phyloP scores from a whole-genome alignment of 2,113 vertebrate species.

The Tamias sibiricus region DNA sequence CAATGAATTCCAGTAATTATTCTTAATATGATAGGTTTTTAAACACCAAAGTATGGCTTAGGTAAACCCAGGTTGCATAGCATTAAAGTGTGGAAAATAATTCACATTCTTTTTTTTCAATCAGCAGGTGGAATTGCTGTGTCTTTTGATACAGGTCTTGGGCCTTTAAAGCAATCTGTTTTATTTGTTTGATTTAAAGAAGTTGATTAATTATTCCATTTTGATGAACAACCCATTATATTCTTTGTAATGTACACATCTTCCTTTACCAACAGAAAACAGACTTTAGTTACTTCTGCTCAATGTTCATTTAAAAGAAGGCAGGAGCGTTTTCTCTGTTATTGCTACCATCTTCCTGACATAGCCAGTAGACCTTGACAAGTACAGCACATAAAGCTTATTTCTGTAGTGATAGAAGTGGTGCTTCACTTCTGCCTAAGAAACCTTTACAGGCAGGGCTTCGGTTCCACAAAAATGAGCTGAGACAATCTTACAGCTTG shows the following conservation, averaged over 20 bases:
- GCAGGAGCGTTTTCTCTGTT: neutral
- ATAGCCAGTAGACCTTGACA: constrained; percentile 62
- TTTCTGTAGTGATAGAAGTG: constrained; percentile 50
- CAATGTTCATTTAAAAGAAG: constrained; percentile 9
- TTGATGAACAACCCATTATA: neutral
- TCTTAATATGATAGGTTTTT: neutral
- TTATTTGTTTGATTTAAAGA: constrained; percentile 45
- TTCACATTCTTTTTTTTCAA: constrained; percentile 24
- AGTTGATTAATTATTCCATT: neutral
- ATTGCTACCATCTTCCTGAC: constrained; percentile 30
- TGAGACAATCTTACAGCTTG: constrained; percentile 61
- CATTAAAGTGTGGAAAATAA: neutral
- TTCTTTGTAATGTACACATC: neutral
- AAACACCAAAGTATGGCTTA: neutral
- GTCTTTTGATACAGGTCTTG: neutral
- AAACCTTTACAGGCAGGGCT: constrained; percentile 29
- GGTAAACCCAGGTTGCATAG: neutral
- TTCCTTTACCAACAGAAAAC: constrained; percentile 26
- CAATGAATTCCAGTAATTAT: neutral
- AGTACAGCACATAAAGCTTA: constrained; percentile 12
- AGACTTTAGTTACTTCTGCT: constrained; percentile 4
- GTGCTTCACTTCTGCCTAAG: constrained; percentile 22
- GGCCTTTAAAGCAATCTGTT: neutral
- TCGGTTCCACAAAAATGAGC: constrained; percentile 59
- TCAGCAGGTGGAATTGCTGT: neutral